Base-by-base conservation (phyloP, 2,797 vertebrate genomes). In the Acanthopagrus latus region DNA sequence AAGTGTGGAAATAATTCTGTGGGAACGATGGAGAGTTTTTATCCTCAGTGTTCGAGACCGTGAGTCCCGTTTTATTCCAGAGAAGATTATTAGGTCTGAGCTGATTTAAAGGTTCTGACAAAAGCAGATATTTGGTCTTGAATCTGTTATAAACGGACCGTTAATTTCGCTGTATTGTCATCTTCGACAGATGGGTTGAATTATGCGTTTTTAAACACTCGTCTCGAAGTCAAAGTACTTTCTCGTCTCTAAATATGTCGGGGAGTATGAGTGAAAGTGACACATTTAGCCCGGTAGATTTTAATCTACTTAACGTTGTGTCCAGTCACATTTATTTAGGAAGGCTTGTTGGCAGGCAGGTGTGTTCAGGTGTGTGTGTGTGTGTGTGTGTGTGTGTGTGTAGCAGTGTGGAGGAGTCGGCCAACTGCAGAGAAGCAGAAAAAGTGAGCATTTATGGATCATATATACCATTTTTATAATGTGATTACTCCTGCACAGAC, bases 381-480 rank as follows among this genome's bases (percentile, higher is more conserved):
- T 25, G 56, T 64, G 16, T n/a, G n/a, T 59, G 71, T 48, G n/a
- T 64, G 16, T 59, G 71, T 48, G n/a, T 5, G 70, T 18, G 21
- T 25, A 23, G 25, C 18, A 78, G 27, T 1, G 20, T 58, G 68
- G 25, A 25, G 60, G 55, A 80, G 69, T 7, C 68, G 71, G 3
- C 69, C 51, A 63, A 50, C 69, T 58, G 52, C 80, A 83, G 69
- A 69, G 23, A 52, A 23, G 41, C 7, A 70, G 47, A 73, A 67
- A 62, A 77, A 38, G 58, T 73, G 60, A 78, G 82, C 68, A 63
- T 69, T 51, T 62, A 11, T 64, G 54, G 67, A 81, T 86, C 64
- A 80, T 29, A 57, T 83, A 87, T 7, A 0, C 21, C 29, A 6
- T 70, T 68, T 68, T 86, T 69, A 27, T 71, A 60, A 74, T 70